Base-by-base conservation (phyloP, 1,140 invertebrate genomes). In the Heliconius nattereri region DNA sequence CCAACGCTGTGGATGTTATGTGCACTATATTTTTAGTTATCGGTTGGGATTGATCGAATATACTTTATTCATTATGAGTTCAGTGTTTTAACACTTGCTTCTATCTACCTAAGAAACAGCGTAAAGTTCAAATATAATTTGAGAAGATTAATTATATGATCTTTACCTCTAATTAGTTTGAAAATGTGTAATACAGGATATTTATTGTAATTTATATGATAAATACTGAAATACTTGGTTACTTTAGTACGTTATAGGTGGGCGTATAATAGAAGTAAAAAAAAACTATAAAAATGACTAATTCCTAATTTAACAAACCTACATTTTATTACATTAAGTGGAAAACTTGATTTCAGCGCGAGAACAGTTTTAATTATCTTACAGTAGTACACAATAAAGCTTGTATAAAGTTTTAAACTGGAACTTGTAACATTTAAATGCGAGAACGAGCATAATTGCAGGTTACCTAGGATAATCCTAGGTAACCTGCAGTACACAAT, bases 391-490 rank as follows among this genome's bases (percentile, higher is more conserved):
- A 66, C 29, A 73, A 49, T 23, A 73, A 20, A 72, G 35, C 35
- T 72, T n/a, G 71, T 35, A 72, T 72, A 72, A 71, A 71, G n/a
- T 72, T 20, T 35, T 35, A 71, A 71, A 37, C 35, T 20, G 16
- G 35, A 29, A 45, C 60, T 66, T 66, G 40, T 13, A 52, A 29
- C 49, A 37, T 77, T 77, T 72, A 77, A 77, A 77, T 77, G 45
- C 76, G 49, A 54, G 70, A 71, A 77, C 66, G 49, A 72, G 76
- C 40, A 77, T 70, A 77, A 77, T 77, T 77, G 76, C 45, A 77
- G 26, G 76, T 77, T 54, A 70, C 60, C 70, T 29, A 54, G 76
- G 76, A 77, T 77, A 72, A 77, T 40, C 76, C 76, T 49, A 35
- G 76, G 70, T 77, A 13, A 40, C 32, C 32, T 35, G 32, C 70